Evolutionary conservation across 2,797 vertebrate species (phyloP).

Genomic region (Streptopelia turtur): DNA sequence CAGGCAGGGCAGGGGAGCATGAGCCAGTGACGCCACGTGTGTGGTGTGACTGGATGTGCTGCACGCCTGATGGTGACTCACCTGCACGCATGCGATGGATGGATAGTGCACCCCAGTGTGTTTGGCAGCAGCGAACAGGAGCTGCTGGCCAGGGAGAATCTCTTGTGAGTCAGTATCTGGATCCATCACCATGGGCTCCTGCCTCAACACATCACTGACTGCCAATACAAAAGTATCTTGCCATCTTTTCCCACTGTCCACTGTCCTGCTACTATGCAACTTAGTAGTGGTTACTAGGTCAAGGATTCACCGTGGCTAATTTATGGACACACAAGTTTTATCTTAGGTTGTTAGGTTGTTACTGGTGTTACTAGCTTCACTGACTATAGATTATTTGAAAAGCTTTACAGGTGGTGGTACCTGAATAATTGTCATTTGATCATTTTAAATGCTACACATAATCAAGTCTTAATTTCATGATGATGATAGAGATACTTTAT

Average conservation of each 20-base stretch:
- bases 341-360: neutral
- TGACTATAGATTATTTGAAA: neutral
- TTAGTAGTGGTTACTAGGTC: neutral
- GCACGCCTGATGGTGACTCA: rapidly evolving
- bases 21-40: neutral
- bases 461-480: neutral
- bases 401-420: neutral
- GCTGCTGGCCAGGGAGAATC: neutral
- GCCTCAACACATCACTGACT: neutral
- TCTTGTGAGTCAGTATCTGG: neutral
- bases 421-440: neutral
- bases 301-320: neutral
- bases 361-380: neutral
- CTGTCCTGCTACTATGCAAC: neutral
- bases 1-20: neutral
- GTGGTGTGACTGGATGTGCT: neutral
- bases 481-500: neutral
- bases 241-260: neutral
- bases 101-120: rapidly evolving
- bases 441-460: neutral
- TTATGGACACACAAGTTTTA: neutral
- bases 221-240: neutral
- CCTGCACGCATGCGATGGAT: rapidly evolving
- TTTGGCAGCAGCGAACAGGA: neutral
- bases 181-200: neutral